A percentile compares a stretch with the other conserved stretches of the same genome.
phyloP scores from a whole-genome alignment of 2,797 vertebrate species.

The Rhincodon typus region DNA sequence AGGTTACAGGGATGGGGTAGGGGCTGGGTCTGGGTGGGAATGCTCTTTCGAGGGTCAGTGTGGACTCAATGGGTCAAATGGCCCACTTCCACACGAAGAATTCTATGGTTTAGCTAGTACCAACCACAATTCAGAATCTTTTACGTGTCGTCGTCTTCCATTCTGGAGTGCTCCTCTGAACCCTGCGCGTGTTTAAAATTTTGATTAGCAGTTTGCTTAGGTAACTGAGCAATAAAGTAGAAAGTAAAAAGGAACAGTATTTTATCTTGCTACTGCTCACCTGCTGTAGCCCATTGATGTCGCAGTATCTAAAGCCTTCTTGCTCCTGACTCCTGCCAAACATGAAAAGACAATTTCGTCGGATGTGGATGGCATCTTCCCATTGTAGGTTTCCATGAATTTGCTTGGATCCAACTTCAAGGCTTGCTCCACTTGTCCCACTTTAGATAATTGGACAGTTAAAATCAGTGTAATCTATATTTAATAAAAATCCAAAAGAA shows the following conservation, averaged over 20 bases:
- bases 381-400: constrained; percentile 73
- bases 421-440: constrained; percentile 71
- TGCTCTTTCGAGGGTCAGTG: no score
- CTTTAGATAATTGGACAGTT: constrained; percentile 52
- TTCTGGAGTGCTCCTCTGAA: no score
- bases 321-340: constrained; percentile 77
- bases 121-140: background rate
- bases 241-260: background rate
- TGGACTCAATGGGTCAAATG: no score
- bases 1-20: no score
- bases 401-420: constrained; percentile 68
- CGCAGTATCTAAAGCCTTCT: constrained; percentile 64
- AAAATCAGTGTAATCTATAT: background rate
- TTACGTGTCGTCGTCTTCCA: no score
- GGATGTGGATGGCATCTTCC: constrained; percentile 67
- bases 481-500: background rate
- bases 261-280: constrained; percentile 54
- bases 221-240: background rate
- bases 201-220: background rate
- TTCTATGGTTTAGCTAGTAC: no score
- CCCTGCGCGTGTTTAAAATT: no score
- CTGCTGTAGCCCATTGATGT: constrained; percentile 73
- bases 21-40: no score
- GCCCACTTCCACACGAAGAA: no score
- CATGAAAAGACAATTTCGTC: constrained; percentile 80